Evolutionary conservation across 2,888 invertebrate species (phyloP).

Genomic region (Linyphia triangularis): DNA sequence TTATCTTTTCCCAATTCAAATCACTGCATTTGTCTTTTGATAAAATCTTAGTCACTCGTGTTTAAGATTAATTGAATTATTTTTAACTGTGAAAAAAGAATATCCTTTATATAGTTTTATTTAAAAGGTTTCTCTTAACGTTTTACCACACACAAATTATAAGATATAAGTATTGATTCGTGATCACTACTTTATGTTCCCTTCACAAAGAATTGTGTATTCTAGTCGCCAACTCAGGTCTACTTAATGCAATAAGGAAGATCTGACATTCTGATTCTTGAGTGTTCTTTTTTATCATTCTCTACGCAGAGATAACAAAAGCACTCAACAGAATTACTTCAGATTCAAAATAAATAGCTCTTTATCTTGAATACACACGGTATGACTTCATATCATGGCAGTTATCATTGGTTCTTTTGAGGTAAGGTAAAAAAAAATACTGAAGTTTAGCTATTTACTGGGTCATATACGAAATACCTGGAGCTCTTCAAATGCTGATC

Average conservation of each 20-base stretch:
- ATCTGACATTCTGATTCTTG: not conserved
- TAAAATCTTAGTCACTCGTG: too few relatives aligned
- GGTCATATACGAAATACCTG: not conserved
- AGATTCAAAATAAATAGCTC: not conserved
- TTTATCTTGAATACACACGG: not conserved
- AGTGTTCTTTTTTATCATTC: not conserved
- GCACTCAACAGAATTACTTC: not conserved
- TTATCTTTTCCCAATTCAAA: too few relatives aligned
- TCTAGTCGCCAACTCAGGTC: not conserved
- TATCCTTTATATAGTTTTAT: too few relatives aligned
- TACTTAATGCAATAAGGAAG: not conserved
- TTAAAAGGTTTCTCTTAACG: too few relatives aligned
- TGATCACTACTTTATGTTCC: too few relatives aligned
- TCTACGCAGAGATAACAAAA: not conserved
- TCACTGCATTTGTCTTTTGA: too few relatives aligned
- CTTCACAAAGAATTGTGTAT: not conserved
- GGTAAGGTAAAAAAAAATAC: too few relatives aligned
- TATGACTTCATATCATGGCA: not conserved
- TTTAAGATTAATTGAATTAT: too few relatives aligned
- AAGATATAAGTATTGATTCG: too few relatives aligned
- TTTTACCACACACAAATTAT: too few relatives aligned
- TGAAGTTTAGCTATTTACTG: not conserved
- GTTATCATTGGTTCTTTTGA: not conserved
- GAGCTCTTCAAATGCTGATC: too few relatives aligned
- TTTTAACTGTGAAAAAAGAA: too few relatives aligned